phyloP scores from a whole-genome alignment of 1,140 invertebrate species.

The Leptopilina boulardi region DNA sequence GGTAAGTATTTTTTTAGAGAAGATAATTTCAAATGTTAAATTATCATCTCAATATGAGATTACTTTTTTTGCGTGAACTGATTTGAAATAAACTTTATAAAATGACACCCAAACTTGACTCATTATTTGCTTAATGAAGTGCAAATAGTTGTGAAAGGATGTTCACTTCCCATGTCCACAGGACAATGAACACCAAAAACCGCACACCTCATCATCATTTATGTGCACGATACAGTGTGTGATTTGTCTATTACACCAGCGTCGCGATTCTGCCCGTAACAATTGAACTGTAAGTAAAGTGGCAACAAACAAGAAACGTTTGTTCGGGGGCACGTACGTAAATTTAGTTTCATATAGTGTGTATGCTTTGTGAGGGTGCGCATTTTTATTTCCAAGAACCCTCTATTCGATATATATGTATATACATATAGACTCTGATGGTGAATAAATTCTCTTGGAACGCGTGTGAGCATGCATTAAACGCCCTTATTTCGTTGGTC shows the following conservation, averaged over 20 bases:
- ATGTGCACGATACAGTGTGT: constrained; percentile 46
- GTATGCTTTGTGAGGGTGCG: constrained; percentile 47
- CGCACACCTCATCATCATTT: constrained; percentile 48
- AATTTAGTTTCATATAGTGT: constrained; percentile 34
- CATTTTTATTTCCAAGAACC: constrained; percentile 56
- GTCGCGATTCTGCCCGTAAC: constrained; percentile 41
- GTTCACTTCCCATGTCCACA: constrained; percentile 58
- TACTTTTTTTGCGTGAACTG: too few relatives aligned
- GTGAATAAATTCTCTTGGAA: constrained; percentile 54
- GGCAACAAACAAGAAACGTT: constrained; percentile 56
- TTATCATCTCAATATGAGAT: too few relatives aligned
- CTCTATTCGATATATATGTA: constrained; percentile 52
- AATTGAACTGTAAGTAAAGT: constrained; percentile 59
- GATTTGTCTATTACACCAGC: constrained; percentile 53
- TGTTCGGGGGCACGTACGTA: constrained; percentile 47
- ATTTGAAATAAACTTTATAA: background rate
- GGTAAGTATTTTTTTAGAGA: too few relatives aligned
- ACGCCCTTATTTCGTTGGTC: constrained; percentile 43
- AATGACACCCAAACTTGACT: constrained; percentile 14
- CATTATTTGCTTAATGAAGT: constrained; percentile 53
- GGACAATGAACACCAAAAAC: constrained; percentile 49
- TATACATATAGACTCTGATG: constrained; percentile 48
- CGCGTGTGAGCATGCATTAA: constrained; percentile 58
- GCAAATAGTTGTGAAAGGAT: constrained; percentile 42
- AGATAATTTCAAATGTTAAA: too few relatives aligned